A percentile compares a stretch with the other conserved stretches of the same genome.
phyloP scores from a whole-genome alignment of 2,797 vertebrate species.

The Acipenser ruthenus region DNA sequence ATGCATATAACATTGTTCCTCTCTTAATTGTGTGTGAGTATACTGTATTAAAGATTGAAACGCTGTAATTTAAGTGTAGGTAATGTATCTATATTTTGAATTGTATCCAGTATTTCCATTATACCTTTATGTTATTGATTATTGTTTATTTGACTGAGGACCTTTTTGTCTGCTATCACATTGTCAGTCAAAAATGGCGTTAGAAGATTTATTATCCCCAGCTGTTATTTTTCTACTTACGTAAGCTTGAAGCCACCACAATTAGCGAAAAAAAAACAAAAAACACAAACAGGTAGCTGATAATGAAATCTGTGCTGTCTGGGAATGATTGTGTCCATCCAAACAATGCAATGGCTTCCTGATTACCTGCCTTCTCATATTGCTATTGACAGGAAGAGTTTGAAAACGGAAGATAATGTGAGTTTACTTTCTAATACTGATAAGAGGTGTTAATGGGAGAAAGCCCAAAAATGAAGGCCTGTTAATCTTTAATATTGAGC shows the following conservation, averaged over 20 bases:
- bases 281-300: neutral
- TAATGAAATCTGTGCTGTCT: neutral
- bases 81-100: too few relatives aligned
- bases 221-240: slow-evolving; percentile 8
- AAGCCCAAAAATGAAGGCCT: neutral
- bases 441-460: neutral
- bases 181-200: slow-evolving; percentile 12
- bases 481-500: neutral
- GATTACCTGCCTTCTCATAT: slow-evolving; percentile 2
- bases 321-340: neutral
- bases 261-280: neutral
- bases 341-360: slow-evolving; percentile 3
- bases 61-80: too few relatives aligned
- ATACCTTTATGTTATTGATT: neutral
- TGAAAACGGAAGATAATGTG: slow-evolving; percentile 3
- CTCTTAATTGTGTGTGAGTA: too few relatives aligned
- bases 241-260: neutral
- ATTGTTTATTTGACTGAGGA: neutral
- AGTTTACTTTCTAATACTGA: slow-evolving; percentile 1
- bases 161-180: slow-evolving; percentile 19
- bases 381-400: neutral
- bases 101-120: neutral
- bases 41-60: too few relatives aligned
- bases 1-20: too few relatives aligned
- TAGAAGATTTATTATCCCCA: slow-evolving; percentile 12